These are phyloP conservation scores for Scomber scombrus DNA, from an alignment of 2,113 vertebrate genomes.

Conservation along the genomic window DNA sequence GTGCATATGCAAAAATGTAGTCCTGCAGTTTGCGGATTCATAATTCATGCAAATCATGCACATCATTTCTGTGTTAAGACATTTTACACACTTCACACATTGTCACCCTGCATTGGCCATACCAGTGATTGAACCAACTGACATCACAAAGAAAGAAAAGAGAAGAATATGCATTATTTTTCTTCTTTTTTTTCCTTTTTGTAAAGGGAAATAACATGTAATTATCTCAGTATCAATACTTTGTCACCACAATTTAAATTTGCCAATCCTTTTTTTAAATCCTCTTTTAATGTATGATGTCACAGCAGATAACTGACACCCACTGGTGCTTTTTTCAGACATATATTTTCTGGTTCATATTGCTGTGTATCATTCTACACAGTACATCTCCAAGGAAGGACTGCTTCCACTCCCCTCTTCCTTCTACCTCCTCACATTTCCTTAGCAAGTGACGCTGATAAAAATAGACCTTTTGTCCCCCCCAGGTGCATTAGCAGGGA, in stretches of 20 bases:
- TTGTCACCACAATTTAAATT: neutral
- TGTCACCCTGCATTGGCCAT: neutral
- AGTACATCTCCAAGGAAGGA: constrained; percentile 34
- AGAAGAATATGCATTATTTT: neutral
- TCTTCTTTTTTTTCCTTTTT: neutral
- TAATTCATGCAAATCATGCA: neutral
- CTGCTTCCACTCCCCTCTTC: constrained; percentile 43
- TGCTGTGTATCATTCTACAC: constrained; percentile 33
- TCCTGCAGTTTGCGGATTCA: constrained; percentile 1
- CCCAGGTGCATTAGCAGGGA: constrained; percentile 72
- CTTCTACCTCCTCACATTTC: constrained; percentile 58
- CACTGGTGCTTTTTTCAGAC: neutral
- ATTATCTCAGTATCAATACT: neutral
- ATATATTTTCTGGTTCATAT: constrained; percentile 21
- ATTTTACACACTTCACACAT: constrained; percentile 16
- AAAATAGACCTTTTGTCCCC: constrained; percentile 68
- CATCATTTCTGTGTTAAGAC: neutral
- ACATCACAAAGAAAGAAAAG: neutral
- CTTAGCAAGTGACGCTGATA: constrained; percentile 67
- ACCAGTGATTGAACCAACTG: neutral
- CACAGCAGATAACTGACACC: constrained; percentile 8
- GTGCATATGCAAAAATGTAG: neutral
- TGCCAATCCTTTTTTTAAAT: neutral
- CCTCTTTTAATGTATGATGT: neutral
- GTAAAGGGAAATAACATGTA: constrained; percentile 4